Evolutionary conservation across 2,113 vertebrate genomes (phyloP), one percentile per base, ranked within the genome.

Genomic region (Rallus limicola): DNA sequence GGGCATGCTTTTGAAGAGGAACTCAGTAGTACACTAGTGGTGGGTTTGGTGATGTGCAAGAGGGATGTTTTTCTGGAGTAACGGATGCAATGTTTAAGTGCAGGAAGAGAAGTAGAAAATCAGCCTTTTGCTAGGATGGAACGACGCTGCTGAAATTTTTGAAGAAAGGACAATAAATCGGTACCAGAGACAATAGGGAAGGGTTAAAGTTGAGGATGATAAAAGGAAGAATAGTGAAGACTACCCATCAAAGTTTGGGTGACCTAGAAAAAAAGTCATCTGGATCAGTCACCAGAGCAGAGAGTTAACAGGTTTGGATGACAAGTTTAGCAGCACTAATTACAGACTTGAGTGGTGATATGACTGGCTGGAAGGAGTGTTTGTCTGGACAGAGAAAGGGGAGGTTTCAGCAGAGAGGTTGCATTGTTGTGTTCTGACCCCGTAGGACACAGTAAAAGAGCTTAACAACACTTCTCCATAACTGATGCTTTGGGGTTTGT

Each of bases 1-100:
- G 0, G 0, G 4, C 5, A 8, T 23, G 7, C 9, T 74, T 65
- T 58, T 48, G 13, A 50, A 46, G 50, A 58, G 33, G 18, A 68
- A 7, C 24, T 46, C 50, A 4, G 34, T 17, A 33, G 9, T 23
- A 20, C 21, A 60, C 31, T 9, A 15, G 19, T 24, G 7, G 31
- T 44, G 67, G 15, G 13, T 55, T 86, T 68, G 33, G 34, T 40
- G 36, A 63, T n/a, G 67, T 78, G 56, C 36, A 58, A 67, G 40
- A 63, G 12, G 40, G 87, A 71, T n/a, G 3, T 48, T 84, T 84
- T 84, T 67, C n/a, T 55, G 46, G 29, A 5, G 7, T 71, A 59
- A 53, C 24, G 52, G 16, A 67, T 20, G 18, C 31, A 50, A 12
- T 12, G 16, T 55, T 18, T 67, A 82, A 75, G 31, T 11, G 5